These are phyloP conservation scores for Odontophorus gujanensis DNA, from an alignment of 2,113 vertebrate genomes.

Conservation along the genomic window DNA sequence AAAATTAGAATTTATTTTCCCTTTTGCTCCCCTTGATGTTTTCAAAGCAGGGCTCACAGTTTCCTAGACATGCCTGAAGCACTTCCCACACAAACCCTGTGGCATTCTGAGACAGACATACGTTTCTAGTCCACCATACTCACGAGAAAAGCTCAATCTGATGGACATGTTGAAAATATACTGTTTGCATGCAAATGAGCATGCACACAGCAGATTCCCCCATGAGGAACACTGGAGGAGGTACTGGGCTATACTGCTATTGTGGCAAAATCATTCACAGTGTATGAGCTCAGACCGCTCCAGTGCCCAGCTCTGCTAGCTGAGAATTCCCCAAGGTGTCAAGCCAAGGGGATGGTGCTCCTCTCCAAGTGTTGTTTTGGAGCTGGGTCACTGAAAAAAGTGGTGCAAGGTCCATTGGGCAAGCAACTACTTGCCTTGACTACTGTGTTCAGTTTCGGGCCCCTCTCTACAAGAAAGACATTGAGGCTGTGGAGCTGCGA, in stretches of 20 bases:
- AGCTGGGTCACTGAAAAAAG: background rate
- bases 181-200: background rate
- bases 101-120: background rate
- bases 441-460: too few relatives aligned
- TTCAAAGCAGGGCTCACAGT: background rate
- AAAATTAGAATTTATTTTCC: background rate
- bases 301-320: rapidly evolving
- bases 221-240: background rate
- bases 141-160: background rate
- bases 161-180: background rate
- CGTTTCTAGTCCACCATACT: background rate
- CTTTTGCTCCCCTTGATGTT: background rate
- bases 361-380: background rate
- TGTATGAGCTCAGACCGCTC: background rate
- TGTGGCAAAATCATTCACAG: background rate
- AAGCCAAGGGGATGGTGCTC: background rate
- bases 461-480: too few relatives aligned
- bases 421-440: background rate
- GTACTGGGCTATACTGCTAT: background rate
- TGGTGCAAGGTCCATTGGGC: background rate
- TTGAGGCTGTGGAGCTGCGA: too few relatives aligned
- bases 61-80: conserved; percentile 25
- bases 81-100: conserved; percentile 44
- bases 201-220: background rate
- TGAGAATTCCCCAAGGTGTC: background rate